Percentiles rank a stretch among this genome's conserved stretches.
Conservation (phyloP, 2,113 vertebrate genomes). For the Pogonocichla stellata region DNA sequence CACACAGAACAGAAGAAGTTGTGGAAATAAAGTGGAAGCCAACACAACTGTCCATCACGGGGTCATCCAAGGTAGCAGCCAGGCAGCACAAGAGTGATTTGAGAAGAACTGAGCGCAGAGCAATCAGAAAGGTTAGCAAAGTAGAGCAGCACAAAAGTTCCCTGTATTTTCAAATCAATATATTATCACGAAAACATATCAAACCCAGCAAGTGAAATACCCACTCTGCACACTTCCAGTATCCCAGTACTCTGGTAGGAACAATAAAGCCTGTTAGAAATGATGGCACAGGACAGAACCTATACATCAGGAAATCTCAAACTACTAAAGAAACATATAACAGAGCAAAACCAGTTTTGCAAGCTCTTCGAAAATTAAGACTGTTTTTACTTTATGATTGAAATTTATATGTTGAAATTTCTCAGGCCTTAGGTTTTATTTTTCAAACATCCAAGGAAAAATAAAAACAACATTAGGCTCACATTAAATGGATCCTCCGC, state of each 20-base stretch:
- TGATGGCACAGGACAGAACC: neutral
- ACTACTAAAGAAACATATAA: neutral
- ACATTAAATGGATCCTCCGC: neutral
- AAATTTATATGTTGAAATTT: neutral
- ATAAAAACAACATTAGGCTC: neutral
- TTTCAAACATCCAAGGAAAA: neutral
- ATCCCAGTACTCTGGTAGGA: neutral
- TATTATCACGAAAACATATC: neutral
- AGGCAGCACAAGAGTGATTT: neutral
- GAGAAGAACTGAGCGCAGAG: conserved; percentile 22
- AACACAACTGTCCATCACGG: neutral
- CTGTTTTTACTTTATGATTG: neutral
- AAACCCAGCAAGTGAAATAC: neutral
- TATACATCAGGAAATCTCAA: neutral
- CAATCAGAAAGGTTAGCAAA: conserved; percentile 20
- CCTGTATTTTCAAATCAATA: neutral
- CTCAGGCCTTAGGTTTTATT: neutral
- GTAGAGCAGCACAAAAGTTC: neutral
- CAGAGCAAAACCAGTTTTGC: neutral
- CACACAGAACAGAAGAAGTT: neutral
- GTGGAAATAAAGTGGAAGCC: neutral
- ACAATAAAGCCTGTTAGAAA: neutral
- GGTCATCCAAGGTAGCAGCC: neutral
- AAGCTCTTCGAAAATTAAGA: neutral
- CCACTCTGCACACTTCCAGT: neutral